A percentile compares a stretch with the other conserved stretches of the same genome.
phyloP scores from a whole-genome alignment of 2,888 invertebrate species.

The Actias luna region DNA sequence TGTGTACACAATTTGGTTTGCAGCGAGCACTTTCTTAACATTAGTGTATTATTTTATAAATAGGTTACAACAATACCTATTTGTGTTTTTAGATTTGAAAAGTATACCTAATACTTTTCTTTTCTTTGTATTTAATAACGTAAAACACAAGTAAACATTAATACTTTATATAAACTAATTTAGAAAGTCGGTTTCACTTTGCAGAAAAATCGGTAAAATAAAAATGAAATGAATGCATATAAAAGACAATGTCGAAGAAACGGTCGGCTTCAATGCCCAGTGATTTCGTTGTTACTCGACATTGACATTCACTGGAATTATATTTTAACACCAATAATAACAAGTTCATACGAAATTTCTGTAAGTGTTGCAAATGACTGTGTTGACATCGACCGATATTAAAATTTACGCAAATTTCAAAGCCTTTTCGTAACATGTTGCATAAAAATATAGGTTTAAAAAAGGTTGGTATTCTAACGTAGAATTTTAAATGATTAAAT shows the following conservation, averaged over 20 bases:
- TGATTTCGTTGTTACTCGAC: constrained; percentile 48
- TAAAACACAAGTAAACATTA: not conserved
- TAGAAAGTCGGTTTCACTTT: constrained; percentile 20
- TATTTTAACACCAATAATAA: constrained; percentile 13
- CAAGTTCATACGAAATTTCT: constrained; percentile 44
- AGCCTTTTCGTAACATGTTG: constrained; percentile 45
- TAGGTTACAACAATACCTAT: not conserved
- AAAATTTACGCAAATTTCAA: constrained; percentile 62
- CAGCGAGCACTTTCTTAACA: not conserved
- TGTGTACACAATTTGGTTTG: constrained; percentile 8
- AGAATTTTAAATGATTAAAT: not conserved
- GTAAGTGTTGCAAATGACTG: constrained; percentile 44
- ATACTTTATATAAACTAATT: constrained; percentile 1
- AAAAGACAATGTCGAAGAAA: constrained; percentile 24
- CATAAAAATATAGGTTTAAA: constrained; percentile 27
- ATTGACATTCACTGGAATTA: constrained; percentile 63
- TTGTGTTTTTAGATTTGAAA: no score
- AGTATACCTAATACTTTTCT: no score
- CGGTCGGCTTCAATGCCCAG: constrained; percentile 37
- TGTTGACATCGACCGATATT: constrained; percentile 58
- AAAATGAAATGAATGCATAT: constrained; percentile 18
- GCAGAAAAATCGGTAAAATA: constrained; percentile 23
- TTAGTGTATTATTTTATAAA: not conserved
- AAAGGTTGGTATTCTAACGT: constrained; percentile 7
- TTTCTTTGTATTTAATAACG: no score